phyloP scores from a whole-genome alignment of 1,140 invertebrate species.

The Diploscapter pachys region DNA sequence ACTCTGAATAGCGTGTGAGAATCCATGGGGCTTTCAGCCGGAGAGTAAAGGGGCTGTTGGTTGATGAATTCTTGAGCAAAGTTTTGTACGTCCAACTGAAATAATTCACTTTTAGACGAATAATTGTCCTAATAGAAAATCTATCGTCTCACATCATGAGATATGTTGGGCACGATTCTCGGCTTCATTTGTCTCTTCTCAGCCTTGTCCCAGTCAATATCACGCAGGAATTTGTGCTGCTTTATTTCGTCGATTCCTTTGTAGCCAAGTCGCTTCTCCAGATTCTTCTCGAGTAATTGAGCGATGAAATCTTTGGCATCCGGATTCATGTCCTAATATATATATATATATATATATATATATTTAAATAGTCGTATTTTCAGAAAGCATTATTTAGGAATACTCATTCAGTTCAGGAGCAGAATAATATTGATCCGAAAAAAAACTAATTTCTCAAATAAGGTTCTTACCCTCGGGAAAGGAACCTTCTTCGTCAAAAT shows the following conservation, averaged over 20 bases:
- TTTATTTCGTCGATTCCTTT: slow-evolving; percentile 80
- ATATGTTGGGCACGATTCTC: slow-evolving; percentile 70
- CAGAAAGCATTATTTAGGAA: too few species aligned
- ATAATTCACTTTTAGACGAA: background rate
- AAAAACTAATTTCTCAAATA: too few species aligned
- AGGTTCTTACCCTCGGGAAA: slow-evolving; percentile 67
- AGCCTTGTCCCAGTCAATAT: slow-evolving; percentile 74
- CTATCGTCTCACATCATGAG: slow-evolving; percentile 31
- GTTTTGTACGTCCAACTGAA: slow-evolving; percentile 80
- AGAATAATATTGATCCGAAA: too few species aligned
- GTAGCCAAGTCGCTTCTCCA: slow-evolving; percentile 76
- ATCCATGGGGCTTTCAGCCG: slow-evolving; percentile 73
- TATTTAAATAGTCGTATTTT: too few species aligned
- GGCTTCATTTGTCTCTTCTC: slow-evolving; percentile 75
- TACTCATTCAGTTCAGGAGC: too few species aligned
- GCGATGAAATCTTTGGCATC: slow-evolving; percentile 70
- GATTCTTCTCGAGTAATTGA: slow-evolving; percentile 81
- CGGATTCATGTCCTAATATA: slow-evolving; percentile 64
- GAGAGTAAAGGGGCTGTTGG: slow-evolving; percentile 83
- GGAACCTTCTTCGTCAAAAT: slow-evolving; percentile 81
- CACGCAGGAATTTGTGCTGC: slow-evolving; percentile 76
- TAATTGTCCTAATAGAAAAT: background rate
- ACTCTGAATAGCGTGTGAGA: slow-evolving; percentile 78
- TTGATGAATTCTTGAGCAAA: slow-evolving; percentile 92
- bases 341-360: too few species aligned